A percentile compares a stretch with the other conserved stretches of the same genome.
These are phyloP conservation scores for Cephus nigrinus DNA, from an alignment of 2,888 invertebrate species.

Conservation along the genomic window DNA sequence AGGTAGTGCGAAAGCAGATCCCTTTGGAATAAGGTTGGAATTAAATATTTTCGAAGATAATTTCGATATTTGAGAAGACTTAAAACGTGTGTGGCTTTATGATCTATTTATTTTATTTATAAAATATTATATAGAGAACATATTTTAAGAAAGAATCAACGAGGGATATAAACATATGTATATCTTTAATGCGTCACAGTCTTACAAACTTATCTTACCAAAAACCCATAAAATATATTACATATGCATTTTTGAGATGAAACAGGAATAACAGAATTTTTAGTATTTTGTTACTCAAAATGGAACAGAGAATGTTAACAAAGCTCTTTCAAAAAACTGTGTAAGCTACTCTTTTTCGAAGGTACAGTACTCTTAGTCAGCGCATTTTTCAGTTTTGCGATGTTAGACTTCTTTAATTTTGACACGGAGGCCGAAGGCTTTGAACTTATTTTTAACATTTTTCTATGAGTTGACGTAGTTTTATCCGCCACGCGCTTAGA, in stretches of 20 bases:
- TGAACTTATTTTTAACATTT: constrained; percentile 23
- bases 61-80: constrained; percentile 27
- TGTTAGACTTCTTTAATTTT: constrained; percentile 48
- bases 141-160: neutral
- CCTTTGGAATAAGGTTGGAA: constrained; percentile 72
- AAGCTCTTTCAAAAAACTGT: constrained; percentile 53
- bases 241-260: neutral
- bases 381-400: constrained; percentile 46
- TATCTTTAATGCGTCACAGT: too few relatives aligned
- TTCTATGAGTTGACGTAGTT: constrained; percentile 16
- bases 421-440: constrained; percentile 31
- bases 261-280: too few relatives aligned
- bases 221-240: too few relatives aligned
- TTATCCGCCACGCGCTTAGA: constrained; percentile 7
- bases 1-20: constrained; percentile 81
- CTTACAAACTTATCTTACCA: too few relatives aligned
- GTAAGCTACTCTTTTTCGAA: constrained; percentile 46
- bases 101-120: constrained; percentile 25
- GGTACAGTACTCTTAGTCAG: constrained; percentile 38
- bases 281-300: too few relatives aligned
- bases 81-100: constrained; percentile 24
- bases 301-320: constrained; percentile 15
- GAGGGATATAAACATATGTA: too few relatives aligned
- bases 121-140: neutral
- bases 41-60: constrained; percentile 17